A percentile compares a stretch with the other conserved stretches of the same genome.
Conservation (phyloP, 2,113 vertebrate species). For the Odocoileus virginianus region DNA sequence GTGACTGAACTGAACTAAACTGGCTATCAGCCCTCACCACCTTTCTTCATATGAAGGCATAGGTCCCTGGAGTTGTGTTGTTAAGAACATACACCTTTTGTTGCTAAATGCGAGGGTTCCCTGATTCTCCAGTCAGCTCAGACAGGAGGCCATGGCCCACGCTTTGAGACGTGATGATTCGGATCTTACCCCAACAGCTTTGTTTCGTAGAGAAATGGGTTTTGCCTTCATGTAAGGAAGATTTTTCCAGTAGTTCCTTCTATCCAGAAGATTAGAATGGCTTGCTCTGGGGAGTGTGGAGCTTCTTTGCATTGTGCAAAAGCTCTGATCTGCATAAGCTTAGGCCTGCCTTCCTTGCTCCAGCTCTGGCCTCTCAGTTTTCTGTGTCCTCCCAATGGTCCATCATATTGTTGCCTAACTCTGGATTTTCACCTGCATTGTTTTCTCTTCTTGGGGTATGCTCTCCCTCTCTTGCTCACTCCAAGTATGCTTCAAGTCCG, state of each 20-base stretch:
- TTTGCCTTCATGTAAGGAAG: not conserved
- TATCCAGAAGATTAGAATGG: not conserved
- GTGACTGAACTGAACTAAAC: not conserved
- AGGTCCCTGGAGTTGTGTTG: not conserved
- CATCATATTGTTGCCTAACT: not conserved
- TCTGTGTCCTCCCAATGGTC: not conserved
- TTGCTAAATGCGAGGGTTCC: not conserved
- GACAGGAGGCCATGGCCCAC: too few relatives aligned
- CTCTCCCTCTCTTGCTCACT: not conserved
- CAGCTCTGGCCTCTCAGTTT: not conserved
- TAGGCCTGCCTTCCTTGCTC: not conserved
- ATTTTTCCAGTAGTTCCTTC: not conserved
- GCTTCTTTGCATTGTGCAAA: not conserved
- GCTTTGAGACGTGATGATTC: not conserved
- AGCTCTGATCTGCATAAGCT: not conserved
- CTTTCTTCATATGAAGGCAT: not conserved
- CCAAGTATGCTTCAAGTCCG: not conserved
- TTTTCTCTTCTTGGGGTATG: not conserved
- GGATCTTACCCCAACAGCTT: not conserved
- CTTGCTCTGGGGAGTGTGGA: not conserved
- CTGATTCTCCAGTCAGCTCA: not conserved
- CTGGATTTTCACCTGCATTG: not conserved
- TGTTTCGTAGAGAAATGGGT: not conserved
- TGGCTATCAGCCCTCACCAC: not conserved
- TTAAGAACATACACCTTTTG: not conserved